Conservation (phyloP, 2,797 vertebrate genomes). For the Silurus aristotelis region DNA sequence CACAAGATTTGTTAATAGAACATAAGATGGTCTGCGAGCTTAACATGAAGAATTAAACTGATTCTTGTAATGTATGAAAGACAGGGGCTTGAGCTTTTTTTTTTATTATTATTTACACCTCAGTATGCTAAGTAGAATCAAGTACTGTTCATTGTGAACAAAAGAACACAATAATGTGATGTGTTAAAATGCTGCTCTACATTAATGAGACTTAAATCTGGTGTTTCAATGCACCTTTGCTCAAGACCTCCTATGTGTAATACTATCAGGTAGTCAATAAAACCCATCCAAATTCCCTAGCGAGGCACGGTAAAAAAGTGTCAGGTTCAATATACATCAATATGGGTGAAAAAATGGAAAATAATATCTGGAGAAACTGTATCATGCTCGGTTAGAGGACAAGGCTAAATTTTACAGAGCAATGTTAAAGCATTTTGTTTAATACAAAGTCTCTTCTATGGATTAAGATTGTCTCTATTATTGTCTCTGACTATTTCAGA, state of each 20-base stretch:
- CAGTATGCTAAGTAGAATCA: not conserved
- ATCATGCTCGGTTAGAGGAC: not conserved
- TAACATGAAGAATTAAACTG: not conserved
- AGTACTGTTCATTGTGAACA: slow-evolving; percentile 1
- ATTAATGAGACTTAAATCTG: not conserved
- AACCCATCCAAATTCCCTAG: not conserved
- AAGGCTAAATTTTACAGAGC: not conserved
- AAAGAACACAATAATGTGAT: not conserved
- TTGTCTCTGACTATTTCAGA: slow-evolving; percentile 68
- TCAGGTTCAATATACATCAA: not conserved
- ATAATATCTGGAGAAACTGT: not conserved
- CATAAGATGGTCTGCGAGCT: not conserved
- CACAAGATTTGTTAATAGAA: not conserved
- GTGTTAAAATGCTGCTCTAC: not conserved
- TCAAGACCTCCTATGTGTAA: not conserved
- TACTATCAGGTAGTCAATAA: not conserved
- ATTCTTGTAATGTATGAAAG: not conserved
- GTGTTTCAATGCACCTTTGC: not conserved
- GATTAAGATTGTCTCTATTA: not conserved
- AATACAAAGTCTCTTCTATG: not conserved
- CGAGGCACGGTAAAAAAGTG: not conserved
- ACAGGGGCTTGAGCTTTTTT: not conserved
- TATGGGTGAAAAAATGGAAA: not conserved
- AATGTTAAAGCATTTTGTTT: not conserved
- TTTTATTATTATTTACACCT: not conserved